phyloP scores from a whole-genome alignment of 2,888 invertebrate species.

The Philereme transversata region DNA sequence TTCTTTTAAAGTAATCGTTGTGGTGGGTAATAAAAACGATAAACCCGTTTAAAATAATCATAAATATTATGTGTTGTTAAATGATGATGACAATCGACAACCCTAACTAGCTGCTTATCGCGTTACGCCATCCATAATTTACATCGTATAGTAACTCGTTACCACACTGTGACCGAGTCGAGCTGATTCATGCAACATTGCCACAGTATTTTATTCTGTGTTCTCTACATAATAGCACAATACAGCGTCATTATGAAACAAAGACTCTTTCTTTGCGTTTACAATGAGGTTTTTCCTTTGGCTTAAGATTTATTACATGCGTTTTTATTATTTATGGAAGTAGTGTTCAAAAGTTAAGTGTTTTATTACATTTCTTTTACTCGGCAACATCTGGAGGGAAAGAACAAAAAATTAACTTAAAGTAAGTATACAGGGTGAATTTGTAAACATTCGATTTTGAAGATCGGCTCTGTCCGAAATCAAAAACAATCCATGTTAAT shows the following conservation, averaged over 20 bases:
- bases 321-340: conserved; percentile 4
- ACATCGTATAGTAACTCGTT: conserved; percentile 8
- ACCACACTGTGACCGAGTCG: conserved; percentile 9
- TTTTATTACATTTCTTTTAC: no score
- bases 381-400: no score
- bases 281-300: conserved; percentile 26
- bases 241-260: conserved; percentile 33
- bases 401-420: no score
- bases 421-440: no score
- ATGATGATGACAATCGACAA: background rate
- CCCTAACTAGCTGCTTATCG: conserved; percentile 20
- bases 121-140: conserved; percentile 21
- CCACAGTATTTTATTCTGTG: conserved; percentile 10
- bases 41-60: no score
- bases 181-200: conserved; percentile 19
- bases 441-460: no score
- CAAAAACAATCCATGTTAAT: no score
- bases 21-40: no score
- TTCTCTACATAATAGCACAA: conserved; percentile 17
- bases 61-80: no score
- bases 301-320: conserved; percentile 24
- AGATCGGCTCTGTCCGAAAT: no score
- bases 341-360: no score
- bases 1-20: no score
- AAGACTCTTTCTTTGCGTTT: conserved; percentile 29